Base-by-base conservation (phyloP, 2,797 vertebrate species). In the Cossypha niveicapilla region DNA sequence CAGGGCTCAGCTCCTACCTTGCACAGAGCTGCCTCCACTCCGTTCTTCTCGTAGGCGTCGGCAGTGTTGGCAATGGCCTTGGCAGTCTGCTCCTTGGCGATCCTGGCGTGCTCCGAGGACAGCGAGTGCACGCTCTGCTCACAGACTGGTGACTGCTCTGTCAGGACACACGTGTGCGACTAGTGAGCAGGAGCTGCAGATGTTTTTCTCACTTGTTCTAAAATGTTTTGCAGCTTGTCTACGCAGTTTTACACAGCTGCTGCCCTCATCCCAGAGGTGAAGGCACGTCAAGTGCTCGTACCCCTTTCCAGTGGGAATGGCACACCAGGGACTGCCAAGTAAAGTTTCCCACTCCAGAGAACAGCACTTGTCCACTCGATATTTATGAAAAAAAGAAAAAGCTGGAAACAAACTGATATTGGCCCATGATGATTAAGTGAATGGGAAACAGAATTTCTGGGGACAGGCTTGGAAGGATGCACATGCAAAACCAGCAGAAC, bases 1-100 rank as follows among this genome's bases (percentile, higher is more conserved):
- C 24, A 1, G 13, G 34, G 68, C 28, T 7, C 2, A 2, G 11
- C 16, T n/a, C 97, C 90, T 78, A 98, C 98, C 98, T 98, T 95
- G 4, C 87, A 93, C 74, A 98, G 80, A 1, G 97, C 97, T 3
- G 97, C 98, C 48, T 97, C 97, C 0, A 96, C 97, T 0, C 97
- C 98, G 0, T 94, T 95, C 92, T 94, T 97, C 70, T 98, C 97
- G 4, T 97, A 97, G 51, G 97, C 84, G 0, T 67, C 97, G 0
- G 96, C 91, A 0, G 97, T 97, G 96, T 98, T 98, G 1, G 97
- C 96, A 18, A 97, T 98, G 57, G 97, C 96, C 95, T 96, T 87
- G 65, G 97, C 98, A 1, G 97, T 98, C 95, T 98, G 97, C 28
- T 98, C 98, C 96, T 98, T 97, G 56, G 93, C 96, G 16, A 97